Evolutionary conservation across 2,888 invertebrate species (phyloP).

Genomic region (Prenolepis imparis): DNA sequence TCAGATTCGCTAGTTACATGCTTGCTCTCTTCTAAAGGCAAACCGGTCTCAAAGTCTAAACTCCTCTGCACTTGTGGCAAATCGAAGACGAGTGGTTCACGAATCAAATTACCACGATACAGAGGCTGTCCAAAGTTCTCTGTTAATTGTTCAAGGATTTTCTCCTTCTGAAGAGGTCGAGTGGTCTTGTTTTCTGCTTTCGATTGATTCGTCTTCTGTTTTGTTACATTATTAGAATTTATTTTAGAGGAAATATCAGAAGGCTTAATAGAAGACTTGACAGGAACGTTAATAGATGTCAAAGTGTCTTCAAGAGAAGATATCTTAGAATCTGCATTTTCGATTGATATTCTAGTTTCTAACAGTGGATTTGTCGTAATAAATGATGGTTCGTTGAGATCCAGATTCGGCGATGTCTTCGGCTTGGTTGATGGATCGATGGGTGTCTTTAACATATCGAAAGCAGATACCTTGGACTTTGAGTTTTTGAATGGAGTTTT

Average conservation of each 20-base stretch:
- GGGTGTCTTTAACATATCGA: not conserved
- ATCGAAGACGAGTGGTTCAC: conserved; percentile 55
- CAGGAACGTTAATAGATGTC: not conserved
- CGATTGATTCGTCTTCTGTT: not conserved
- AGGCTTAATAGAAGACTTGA: not conserved
- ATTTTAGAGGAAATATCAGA: not conserved
- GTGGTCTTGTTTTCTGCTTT: not conserved
- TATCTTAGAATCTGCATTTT: not conserved
- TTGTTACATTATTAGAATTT: not conserved
- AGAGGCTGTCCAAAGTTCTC: conserved; percentile 70
- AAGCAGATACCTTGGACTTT: not conserved
- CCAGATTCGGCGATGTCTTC: not conserved
- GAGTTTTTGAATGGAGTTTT: not conserved
- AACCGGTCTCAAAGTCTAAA: conserved; percentile 59
- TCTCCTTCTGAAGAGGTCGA: conserved; percentile 55
- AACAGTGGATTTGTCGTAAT: not conserved
- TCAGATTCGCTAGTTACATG: conserved; percentile 5
- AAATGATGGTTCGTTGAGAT: not conserved
- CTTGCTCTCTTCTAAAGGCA: conserved; percentile 12
- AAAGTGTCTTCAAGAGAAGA: not conserved
- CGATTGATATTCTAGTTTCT: not conserved
- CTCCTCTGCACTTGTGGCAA: conserved; percentile 65
- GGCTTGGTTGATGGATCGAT: not conserved
- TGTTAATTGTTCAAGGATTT: conserved; percentile 62
- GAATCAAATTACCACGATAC: conserved; percentile 25